Evolutionary conservation across 1,140 invertebrate genomes (phyloP).

Genomic region (Stegodyphus mimosarum): DNA sequence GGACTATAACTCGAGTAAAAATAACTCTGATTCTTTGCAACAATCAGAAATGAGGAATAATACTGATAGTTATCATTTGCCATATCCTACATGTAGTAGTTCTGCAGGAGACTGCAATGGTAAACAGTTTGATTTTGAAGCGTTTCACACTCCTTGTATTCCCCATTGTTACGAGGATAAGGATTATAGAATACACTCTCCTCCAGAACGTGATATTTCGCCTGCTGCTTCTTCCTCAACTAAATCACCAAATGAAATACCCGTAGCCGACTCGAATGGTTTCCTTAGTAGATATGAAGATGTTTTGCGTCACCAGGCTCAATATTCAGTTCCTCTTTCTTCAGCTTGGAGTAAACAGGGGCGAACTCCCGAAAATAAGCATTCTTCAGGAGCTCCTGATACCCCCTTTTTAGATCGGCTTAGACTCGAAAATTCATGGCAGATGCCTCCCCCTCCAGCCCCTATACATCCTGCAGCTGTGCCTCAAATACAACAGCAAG

Average conservation of each 20-base stretch:
- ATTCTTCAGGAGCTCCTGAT: background rate
- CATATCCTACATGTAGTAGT: background rate
- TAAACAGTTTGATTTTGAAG: slow-evolving; percentile 56
- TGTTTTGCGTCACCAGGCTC: slow-evolving; percentile 29
- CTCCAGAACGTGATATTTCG: slow-evolving; percentile 76
- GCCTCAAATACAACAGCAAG: background rate
- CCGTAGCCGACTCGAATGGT: slow-evolving; percentile 10
- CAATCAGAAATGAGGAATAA: slow-evolving; percentile 1
- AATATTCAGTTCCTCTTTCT: slow-evolving; percentile 29
- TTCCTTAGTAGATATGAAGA: slow-evolving; percentile 39
- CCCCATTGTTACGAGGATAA: slow-evolving; percentile 71
- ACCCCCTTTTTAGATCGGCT: slow-evolving; percentile 59
- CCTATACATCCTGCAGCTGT: slow-evolving; percentile 63
- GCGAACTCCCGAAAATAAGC: background rate
- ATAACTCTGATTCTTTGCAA: background rate
- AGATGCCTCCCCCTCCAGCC: slow-evolving; percentile 65
- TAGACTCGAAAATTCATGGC: slow-evolving; percentile 41
- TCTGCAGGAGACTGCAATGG: slow-evolving; percentile 2
- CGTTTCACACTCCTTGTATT: slow-evolving; percentile 50
- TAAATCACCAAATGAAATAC: slow-evolving; percentile 9
- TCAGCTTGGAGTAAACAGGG: background rate
- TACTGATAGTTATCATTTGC: background rate
- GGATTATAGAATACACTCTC: slow-evolving; percentile 80
- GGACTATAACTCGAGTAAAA: slow-evolving; percentile 29
- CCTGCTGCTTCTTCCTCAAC: background rate